Conservation (phyloP, 2,113 vertebrate species). For the Sceloporus tristichus region DNA sequence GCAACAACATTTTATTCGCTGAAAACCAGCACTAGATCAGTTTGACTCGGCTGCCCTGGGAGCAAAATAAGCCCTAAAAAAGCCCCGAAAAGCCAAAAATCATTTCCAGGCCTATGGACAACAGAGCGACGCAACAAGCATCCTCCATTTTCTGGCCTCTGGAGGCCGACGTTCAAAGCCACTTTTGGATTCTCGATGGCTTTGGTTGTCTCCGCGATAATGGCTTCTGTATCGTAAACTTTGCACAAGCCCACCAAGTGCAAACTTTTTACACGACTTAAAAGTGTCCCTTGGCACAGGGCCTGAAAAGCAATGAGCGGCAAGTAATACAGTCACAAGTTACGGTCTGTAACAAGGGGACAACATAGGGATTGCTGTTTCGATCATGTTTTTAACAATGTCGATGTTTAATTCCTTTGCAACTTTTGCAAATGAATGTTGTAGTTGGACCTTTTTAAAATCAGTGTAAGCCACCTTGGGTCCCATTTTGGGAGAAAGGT, state of each 20-base stretch:
- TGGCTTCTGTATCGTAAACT: not conserved
- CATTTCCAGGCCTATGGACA: not conserved
- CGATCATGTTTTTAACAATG: too few relatives aligned
- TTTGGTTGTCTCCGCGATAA: constrained; percentile 23
- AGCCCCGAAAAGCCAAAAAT: not conserved
- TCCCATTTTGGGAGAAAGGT: too few relatives aligned
- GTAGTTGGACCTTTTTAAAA: too few relatives aligned
- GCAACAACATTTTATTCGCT: not conserved
- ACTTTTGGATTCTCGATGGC: not conserved
- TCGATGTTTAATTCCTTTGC: too few relatives aligned
- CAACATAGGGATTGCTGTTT: too few relatives aligned
- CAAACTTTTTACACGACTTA: constrained; percentile 45
- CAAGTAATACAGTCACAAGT: too few relatives aligned
- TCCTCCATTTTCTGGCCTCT: not conserved
- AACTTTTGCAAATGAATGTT: too few relatives aligned
- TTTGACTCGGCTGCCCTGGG: not conserved
- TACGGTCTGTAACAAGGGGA: too few relatives aligned
- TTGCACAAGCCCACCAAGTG: constrained; percentile 3
- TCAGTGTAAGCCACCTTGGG: too few relatives aligned
- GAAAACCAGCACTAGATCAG: constrained; percentile 11
- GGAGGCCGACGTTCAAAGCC: not conserved
- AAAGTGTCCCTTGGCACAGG: constrained; percentile 22
- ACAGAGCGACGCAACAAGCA: not conserved
- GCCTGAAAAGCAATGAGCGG: too few relatives aligned
- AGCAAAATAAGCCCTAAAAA: not conserved